These are phyloP conservation scores for Xyrichtys novacula DNA, from an alignment of 2,797 vertebrate genomes.

Conservation along the genomic window DNA sequence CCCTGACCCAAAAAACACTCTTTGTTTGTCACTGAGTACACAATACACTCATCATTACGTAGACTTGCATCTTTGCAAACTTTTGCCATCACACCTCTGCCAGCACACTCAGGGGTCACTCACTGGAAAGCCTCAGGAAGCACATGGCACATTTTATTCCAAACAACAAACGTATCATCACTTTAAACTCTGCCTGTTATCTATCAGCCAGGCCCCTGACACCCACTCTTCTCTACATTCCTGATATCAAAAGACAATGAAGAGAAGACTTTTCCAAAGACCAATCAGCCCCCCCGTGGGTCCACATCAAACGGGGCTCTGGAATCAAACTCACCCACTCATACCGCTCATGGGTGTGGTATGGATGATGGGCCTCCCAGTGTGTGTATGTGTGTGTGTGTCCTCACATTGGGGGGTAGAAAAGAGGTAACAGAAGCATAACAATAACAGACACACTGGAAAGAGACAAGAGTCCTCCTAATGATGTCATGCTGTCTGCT, in stretches of 20 bases:
- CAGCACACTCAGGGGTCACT: conserved; percentile 5
- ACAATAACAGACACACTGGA: conserved; percentile 67
- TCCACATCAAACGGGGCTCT: conserved; percentile 68
- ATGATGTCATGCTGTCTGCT: conserved; percentile 70
- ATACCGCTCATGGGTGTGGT: conserved; percentile 63
- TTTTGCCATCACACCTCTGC: conserved; percentile 26
- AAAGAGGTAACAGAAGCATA: conserved; percentile 56
- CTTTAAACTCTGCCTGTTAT: conserved; percentile 57
- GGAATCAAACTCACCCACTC: conserved; percentile 73
- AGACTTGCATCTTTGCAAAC: conserved; percentile 12
- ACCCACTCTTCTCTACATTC: conserved; percentile 59
- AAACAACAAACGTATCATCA: conserved; percentile 58
- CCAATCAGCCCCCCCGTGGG: conserved; percentile 49
- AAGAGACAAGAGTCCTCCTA: conserved; percentile 43
- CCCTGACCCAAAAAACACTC: background rate
- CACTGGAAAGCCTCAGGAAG: conserved; percentile 62
- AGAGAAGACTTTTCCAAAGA: conserved; percentile 71
- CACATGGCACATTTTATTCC: conserved; percentile 49
- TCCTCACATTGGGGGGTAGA: conserved; percentile 45
- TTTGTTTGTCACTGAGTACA: conserved; percentile 24
- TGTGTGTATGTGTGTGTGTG: conserved; percentile 34
- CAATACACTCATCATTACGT: conserved; percentile 27
- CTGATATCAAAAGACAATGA: conserved; percentile 66
- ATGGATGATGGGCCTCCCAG: conserved; percentile 42
- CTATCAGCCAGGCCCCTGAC: conserved; percentile 50